These are phyloP conservation scores for Nematopogon swammerdamellus DNA, from an alignment of 2,888 invertebrate species.

Conservation along the genomic window DNA sequence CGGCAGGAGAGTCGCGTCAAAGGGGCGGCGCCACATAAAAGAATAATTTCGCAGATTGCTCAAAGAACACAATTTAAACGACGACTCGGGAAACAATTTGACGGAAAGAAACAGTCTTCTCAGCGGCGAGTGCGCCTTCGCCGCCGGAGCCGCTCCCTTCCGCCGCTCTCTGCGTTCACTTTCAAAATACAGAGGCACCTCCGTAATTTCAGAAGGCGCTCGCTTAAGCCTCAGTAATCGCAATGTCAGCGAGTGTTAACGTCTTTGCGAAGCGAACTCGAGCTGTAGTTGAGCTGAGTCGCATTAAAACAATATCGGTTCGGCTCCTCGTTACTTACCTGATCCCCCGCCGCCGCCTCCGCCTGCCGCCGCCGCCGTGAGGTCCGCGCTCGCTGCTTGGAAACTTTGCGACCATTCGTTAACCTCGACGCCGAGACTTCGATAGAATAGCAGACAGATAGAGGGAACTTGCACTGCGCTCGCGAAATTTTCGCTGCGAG, in stretches of 20 bases:
- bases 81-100: conserved; percentile 32
- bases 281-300: background rate
- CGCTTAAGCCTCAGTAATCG: no score
- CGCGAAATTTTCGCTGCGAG: no score
- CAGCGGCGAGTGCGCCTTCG: no score
- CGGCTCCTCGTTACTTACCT: background rate
- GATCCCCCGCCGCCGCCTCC: no score
- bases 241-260: no score
- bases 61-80: conserved; percentile 43
- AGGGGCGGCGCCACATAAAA: conserved; percentile 16
- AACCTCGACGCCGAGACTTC: background rate
- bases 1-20: conserved; percentile 5
- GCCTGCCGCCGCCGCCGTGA: background rate
- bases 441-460: background rate
- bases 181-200: no score
- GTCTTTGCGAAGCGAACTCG: no score
- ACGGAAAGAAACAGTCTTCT: conserved; percentile 13
- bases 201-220: no score
- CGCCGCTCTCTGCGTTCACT: no score
- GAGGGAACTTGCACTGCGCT: background rate
- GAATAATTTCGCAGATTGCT: conserved; percentile 39
- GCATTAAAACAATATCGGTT: background rate
- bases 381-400: no score
- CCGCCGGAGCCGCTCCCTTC: no score
- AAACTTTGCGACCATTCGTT: background rate